Percentiles rank a stretch among this genome's conserved stretches.
Conservation (phyloP, 2,113 vertebrate species). For the Monopterus albus region DNA sequence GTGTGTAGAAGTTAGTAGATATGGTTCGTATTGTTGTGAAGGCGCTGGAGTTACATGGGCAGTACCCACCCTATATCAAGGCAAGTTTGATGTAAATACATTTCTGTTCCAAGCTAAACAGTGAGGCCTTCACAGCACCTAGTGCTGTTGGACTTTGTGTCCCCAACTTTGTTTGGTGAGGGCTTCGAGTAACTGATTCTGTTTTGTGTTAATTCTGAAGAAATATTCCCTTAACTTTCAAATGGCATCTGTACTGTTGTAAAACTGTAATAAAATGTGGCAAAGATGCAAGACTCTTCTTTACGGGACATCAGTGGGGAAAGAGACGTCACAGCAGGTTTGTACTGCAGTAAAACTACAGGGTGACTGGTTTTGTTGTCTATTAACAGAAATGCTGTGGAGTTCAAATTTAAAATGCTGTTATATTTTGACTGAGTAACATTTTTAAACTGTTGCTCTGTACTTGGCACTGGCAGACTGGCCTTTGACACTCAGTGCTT, state of each 20-base stretch:
- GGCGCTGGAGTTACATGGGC: conserved; percentile 93
- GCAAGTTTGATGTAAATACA: conserved; percentile 90
- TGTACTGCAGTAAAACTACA: conserved; percentile 86
- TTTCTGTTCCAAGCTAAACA: conserved; percentile 85
- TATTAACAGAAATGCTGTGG: not conserved
- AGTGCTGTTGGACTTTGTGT: conserved; percentile 95
- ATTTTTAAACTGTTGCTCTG: conserved; percentile 12
- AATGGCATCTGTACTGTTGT: conserved; percentile 90
- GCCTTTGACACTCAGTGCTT: conserved; percentile 80
- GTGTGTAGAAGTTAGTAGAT: conserved; percentile 97
- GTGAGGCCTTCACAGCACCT: conserved; percentile 93
- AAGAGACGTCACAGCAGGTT: conserved; percentile 90
- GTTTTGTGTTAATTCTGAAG: not conserved
- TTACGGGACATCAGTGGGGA: conserved; percentile 84
- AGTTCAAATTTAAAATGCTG: conserved; percentile 17
- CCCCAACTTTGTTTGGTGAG: conserved; percentile 95
- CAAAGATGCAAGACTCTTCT: conserved; percentile 90
- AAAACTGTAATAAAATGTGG: conserved; percentile 91
- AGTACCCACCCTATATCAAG: conserved; percentile 89
- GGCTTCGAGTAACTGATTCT: conserved; percentile 82
- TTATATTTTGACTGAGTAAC: not conserved
- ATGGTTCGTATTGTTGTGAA: conserved; percentile 97
- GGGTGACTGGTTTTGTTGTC: rapidly evolving
- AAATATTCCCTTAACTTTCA: conserved; percentile 41
- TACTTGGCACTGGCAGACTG: conserved; percentile 30